A percentile compares a stretch with the other conserved stretches of the same genome.
phyloP scores from a whole-genome alignment of 2,113 vertebrate species.

The Psammodynastes pulverulentus region DNA sequence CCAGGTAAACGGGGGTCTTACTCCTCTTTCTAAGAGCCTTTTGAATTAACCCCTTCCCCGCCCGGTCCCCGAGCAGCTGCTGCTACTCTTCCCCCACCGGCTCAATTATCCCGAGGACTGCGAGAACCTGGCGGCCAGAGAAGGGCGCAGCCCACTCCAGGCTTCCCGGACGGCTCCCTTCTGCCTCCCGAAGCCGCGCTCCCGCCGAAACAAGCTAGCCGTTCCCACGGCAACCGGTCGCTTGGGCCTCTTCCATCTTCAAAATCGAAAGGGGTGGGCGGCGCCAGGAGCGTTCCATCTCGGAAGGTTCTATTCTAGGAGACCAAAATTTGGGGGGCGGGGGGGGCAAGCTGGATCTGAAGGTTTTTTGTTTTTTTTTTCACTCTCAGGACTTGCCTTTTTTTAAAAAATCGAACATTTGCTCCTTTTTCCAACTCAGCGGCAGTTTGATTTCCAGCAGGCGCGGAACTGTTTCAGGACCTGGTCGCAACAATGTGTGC shows the following conservation, averaged over 20 bases:
- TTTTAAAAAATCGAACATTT: not conserved
- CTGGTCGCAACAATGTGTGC: not conserved
- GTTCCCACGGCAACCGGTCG: not conserved
- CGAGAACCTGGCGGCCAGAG: not conserved
- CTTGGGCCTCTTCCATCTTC: not conserved
- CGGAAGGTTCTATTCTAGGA: not conserved
- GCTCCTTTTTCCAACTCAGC: not conserved
- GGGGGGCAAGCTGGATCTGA: accelerated
- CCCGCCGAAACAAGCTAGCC: not conserved
- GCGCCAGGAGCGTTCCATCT: accelerated
- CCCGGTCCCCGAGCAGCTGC: not conserved
- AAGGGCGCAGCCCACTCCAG: not conserved
- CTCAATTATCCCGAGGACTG: not conserved
- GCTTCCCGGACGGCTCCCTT: not conserved
- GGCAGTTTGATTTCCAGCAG: not conserved
- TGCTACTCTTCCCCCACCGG: not conserved
- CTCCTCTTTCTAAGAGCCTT: not conserved
- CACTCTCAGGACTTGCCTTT: too few species aligned
- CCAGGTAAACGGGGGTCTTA: not conserved
- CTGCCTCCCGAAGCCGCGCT: too few species aligned
- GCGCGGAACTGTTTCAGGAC: not conserved
- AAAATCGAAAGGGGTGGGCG: too few species aligned
- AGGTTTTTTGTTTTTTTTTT: not conserved
- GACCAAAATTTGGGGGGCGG: too few species aligned
- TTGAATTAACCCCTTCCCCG: not conserved